phyloP scores from a whole-genome alignment of 2,888 invertebrate species.

The Coenonympha arcania region DNA sequence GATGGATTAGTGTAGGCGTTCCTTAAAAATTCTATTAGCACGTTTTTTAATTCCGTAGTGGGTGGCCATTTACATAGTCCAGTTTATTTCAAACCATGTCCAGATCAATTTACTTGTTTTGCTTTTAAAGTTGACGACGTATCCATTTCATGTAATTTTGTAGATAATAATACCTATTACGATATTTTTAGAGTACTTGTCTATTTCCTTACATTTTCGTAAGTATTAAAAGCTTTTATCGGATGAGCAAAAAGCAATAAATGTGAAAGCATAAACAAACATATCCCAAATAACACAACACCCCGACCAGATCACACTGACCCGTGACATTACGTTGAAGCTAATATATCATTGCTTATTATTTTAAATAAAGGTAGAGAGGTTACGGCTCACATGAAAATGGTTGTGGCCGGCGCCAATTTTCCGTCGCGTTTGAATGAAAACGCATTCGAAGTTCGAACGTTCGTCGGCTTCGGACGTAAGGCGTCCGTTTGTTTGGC shows the following conservation, averaged over 20 bases:
- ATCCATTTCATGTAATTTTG: too few relatives aligned
- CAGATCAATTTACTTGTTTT: too few relatives aligned
- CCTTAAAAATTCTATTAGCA: too few relatives aligned
- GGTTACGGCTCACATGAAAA: constrained; percentile 19
- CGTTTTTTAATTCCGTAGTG: too few relatives aligned
- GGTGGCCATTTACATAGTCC: too few relatives aligned
- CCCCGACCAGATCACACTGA: constrained; percentile 21
- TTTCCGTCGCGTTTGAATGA: constrained; percentile 16
- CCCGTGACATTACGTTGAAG: constrained; percentile 22
- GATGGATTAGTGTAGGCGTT: too few relatives aligned
- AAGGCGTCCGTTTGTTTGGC: constrained; percentile 15
- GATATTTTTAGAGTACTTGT: neutral
- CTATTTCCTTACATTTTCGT: neutral
- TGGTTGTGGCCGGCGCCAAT: constrained; percentile 32
- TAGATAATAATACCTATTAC: too few relatives aligned
- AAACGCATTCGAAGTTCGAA: constrained; percentile 21
- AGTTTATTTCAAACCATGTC: too few relatives aligned
- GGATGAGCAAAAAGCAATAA: constrained; percentile 2
- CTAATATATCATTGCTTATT: neutral
- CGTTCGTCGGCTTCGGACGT: constrained; percentile 21
- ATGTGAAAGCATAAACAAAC: constrained; percentile 13
- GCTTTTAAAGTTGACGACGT: too few relatives aligned
- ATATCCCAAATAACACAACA: constrained; percentile 7
- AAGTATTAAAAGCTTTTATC: constrained; percentile 1
- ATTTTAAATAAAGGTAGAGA: constrained; percentile 8